Conservation (phyloP, 64 coral and sea anemone species). For the Pachyseris speciosa region DNA sequence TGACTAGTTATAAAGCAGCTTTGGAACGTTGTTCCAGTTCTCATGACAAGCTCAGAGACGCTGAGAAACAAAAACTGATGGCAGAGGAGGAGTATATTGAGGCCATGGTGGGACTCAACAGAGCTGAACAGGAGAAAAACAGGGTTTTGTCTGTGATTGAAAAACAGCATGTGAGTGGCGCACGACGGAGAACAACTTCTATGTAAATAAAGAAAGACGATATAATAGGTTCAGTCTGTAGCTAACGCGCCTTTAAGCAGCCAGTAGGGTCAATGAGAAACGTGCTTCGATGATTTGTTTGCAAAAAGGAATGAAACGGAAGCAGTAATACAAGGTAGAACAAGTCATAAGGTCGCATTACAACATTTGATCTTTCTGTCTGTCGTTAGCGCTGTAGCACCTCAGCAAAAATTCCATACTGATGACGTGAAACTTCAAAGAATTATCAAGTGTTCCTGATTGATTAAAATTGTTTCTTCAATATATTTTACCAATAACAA, state of each 20-base stretch:
- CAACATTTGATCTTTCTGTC: no score
- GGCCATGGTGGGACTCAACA: conserved; percentile 9
- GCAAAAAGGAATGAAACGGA: no score
- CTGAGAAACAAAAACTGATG: conserved; percentile 56
- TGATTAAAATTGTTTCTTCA: no score
- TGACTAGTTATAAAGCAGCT: conserved; percentile 52
- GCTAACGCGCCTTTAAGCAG: neutral
- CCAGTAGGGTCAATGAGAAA: neutral
- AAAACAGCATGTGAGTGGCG: neutral
- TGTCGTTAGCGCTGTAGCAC: no score
- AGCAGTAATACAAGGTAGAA: no score
- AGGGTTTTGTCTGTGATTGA: conserved; percentile 13
- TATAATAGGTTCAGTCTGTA: neutral
- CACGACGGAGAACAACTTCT: conserved; percentile 22
- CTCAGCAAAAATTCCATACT: no score
- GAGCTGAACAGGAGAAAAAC: conserved; percentile 35
- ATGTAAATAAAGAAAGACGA: neutral
- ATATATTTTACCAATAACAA: no score
- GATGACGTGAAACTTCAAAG: no score
- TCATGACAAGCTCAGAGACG: conserved; percentile 58
- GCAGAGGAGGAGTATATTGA: conserved; percentile 64
- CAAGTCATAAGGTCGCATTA: no score
- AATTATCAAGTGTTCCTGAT: no score
- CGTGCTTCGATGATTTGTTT: no score
- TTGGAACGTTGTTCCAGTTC: conserved; percentile 47